Percentiles rank a stretch among this genome's conserved stretches.
phyloP scores from a whole-genome alignment of 2,113 vertebrate species.

The Pterophyllum scalare region DNA sequence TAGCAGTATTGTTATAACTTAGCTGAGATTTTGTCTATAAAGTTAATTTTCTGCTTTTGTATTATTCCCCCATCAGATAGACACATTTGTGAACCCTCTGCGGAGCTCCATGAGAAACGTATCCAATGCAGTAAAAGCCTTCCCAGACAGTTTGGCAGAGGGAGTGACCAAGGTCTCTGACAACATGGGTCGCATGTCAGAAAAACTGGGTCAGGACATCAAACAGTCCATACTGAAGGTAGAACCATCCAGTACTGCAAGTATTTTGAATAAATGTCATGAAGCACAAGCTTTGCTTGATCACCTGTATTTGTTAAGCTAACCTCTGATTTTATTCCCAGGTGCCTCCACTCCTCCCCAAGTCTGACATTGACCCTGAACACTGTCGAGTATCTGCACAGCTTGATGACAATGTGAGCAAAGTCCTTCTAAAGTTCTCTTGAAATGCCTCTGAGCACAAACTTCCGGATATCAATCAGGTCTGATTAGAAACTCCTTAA shows the following conservation, averaged over 20 bases:
- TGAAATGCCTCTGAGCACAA: neutral
- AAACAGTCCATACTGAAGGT: conserved; percentile 98
- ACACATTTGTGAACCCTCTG: conserved; percentile 98
- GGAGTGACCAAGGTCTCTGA: conserved; percentile 98
- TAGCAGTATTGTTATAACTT: neutral
- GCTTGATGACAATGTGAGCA: conserved; percentile 95
- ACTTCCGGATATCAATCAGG: neutral
- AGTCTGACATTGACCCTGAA: conserved; percentile 92
- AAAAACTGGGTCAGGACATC: conserved; percentile 96
- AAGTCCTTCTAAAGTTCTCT: neutral
- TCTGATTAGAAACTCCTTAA: neutral
- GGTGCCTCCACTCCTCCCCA: conserved; percentile 93
- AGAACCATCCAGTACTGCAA: neutral
- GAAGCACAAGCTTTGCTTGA: neutral
- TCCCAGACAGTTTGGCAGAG: conserved; percentile 98
- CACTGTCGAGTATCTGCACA: conserved; percentile 96
- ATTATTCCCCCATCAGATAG: conserved; percentile 84
- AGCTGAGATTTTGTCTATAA: neutral
- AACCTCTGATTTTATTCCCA: conserved; percentile 53
- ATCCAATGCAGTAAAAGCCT: conserved; percentile 95
- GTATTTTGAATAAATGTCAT: neutral
- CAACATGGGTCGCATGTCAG: conserved; percentile 99
- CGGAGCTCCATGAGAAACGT: conserved; percentile 99
- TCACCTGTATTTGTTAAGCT: neutral
- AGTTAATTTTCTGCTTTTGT: neutral